Evolutionary conservation across 2,113 vertebrate genomes (phyloP).

Genomic region (Seriola quinqueradiata): DNA sequence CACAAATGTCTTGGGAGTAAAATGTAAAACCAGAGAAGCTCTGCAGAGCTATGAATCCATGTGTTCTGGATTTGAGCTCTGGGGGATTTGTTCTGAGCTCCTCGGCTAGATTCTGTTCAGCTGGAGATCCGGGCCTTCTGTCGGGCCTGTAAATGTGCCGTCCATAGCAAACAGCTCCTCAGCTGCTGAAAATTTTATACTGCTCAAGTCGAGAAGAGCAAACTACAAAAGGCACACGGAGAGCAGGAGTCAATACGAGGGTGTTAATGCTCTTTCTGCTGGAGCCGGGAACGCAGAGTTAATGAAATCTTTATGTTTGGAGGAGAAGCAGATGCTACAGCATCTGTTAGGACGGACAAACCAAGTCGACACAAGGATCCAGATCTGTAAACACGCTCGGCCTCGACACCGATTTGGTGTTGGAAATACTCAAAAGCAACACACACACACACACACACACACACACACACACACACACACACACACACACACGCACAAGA

Average conservation of each 20-base stretch:
- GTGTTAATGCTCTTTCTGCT: conserved; percentile 6
- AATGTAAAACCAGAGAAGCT: too few relatives aligned
- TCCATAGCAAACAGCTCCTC: conserved; percentile 10
- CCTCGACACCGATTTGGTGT: too few relatives aligned
- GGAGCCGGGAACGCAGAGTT: neutral
- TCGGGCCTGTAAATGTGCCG: neutral
- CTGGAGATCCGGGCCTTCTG: neutral
- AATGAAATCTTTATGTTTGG: conserved; percentile 11
- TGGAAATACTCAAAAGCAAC: neutral
- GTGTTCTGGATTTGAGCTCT: conserved; percentile 24
- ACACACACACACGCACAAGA: neutral
- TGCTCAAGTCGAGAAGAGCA: neutral
- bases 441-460: too few relatives aligned
- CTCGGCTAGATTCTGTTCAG: too few relatives aligned
- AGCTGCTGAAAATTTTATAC: conserved; percentile 33
- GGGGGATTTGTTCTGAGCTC: neutral
- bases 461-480: too few relatives aligned
- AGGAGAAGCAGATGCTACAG: too few relatives aligned
- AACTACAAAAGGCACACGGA: neutral
- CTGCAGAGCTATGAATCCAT: neutral
- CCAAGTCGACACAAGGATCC: neutral
- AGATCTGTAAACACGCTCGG: neutral
- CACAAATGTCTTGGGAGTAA: too few relatives aligned
- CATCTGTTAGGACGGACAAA: too few relatives aligned
- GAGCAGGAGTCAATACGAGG: conserved; percentile 14